These are phyloP conservation scores for Opisthograptis luteolata DNA, from an alignment of 2,888 invertebrate species.

Conservation along the genomic window DNA sequence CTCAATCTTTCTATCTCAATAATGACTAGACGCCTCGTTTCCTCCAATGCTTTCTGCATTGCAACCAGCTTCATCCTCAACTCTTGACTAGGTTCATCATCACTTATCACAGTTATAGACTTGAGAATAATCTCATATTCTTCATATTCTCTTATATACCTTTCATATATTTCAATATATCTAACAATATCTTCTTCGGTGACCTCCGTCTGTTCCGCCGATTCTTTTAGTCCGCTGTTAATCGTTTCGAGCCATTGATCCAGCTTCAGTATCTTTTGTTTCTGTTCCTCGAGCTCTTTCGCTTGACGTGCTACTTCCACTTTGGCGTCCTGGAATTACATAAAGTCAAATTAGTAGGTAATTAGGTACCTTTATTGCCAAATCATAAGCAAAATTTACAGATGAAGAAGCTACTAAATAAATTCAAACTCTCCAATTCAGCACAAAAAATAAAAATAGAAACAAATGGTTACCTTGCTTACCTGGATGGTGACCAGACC, in stretches of 20 bases:
- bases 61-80: slow-evolving; percentile 83
- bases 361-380: too few relatives aligned
- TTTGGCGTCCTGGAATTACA: slow-evolving; percentile 66
- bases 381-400: too few relatives aligned
- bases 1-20: slow-evolving; percentile 83
- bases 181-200: slow-evolving; percentile 71
- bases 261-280: slow-evolving; percentile 68
- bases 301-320: slow-evolving; percentile 68
- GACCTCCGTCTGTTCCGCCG: slow-evolving; percentile 64
- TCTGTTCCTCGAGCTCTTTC: slow-evolving; percentile 70
- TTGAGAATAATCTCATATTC: slow-evolving; percentile 74
- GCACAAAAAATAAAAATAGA: slow-evolving; percentile 10
- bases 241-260: slow-evolving; percentile 80
- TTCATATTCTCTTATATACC: slow-evolving; percentile 75
- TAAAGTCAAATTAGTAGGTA: slow-evolving; percentile 9
- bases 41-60: slow-evolving; percentile 83
- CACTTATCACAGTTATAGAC: slow-evolving; percentile 73
- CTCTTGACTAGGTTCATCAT: slow-evolving; percentile 78
- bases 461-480: slow-evolving; percentile 67
- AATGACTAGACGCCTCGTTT: slow-evolving; percentile 86
- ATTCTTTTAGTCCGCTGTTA: slow-evolving; percentile 76
- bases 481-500: slow-evolving; percentile 84
- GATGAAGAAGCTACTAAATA: too few relatives aligned
- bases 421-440: background rate
- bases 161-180: slow-evolving; percentile 78